These are phyloP conservation scores for Anarhynchus alexandrinus DNA, from an alignment of 2,113 vertebrate species.

Conservation along the genomic window DNA sequence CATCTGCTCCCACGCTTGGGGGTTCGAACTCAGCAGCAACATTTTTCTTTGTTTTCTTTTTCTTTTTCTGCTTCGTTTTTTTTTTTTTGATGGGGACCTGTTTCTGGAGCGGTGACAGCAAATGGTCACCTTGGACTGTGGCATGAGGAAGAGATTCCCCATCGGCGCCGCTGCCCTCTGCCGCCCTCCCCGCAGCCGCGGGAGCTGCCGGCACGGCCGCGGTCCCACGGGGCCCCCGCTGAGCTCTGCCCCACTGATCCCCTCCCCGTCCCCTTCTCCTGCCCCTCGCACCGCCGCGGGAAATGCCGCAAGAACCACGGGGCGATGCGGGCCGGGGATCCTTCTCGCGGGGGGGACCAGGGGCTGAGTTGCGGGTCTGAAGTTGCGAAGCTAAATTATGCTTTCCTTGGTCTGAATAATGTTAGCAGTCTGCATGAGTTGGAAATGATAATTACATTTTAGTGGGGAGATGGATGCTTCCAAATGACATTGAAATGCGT, in stretches of 20 bases:
- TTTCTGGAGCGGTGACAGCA: background rate
- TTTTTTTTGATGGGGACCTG: background rate
- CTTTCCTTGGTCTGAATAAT: background rate
- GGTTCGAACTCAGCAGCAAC: background rate
- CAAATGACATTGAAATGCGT: background rate
- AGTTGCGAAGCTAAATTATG: background rate
- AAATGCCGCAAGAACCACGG: accelerated
- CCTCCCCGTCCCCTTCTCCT: background rate
- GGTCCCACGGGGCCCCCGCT: background rate
- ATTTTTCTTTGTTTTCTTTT: accelerated
- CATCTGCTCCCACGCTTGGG: background rate
- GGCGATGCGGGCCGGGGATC: background rate
- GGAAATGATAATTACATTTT: background rate
- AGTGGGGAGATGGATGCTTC: background rate
- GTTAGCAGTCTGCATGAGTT: background rate
- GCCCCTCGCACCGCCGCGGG: accelerated
- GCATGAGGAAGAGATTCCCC: background rate
- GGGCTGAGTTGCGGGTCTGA: background rate
- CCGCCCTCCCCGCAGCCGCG: background rate
- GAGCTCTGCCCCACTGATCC: background rate
- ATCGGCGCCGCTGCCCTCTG: background rate
- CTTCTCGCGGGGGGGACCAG: accelerated
- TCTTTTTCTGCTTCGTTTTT: accelerated
- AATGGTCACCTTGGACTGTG: background rate
- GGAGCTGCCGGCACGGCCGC: accelerated